These are phyloP conservation scores for Lycia hirtaria DNA, from an alignment of 2,888 invertebrate genomes.

Conservation along the genomic window DNA sequence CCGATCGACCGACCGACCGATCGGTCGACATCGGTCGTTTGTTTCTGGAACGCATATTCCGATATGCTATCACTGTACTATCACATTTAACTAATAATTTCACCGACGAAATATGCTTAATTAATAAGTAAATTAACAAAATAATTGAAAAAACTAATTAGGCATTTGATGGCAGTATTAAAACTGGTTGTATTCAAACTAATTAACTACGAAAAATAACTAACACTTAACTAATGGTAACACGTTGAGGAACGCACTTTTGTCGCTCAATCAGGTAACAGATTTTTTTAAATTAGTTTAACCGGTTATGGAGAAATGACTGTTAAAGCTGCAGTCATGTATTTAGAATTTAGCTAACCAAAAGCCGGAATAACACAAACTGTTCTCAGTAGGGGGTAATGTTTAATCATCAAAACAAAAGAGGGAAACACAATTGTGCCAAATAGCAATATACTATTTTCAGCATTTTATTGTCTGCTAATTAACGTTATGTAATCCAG, in stretches of 20 bases:
- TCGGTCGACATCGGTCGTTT: constrained; percentile 24
- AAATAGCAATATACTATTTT: constrained; percentile 2
- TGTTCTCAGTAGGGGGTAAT: neutral
- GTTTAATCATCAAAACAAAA: constrained; percentile 1
- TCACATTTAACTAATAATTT: constrained; percentile 83
- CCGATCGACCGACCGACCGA: constrained; percentile 19
- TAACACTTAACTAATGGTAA: constrained; percentile 84
- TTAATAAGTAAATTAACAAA: constrained; percentile 66
- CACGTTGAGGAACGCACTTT: constrained; percentile 81
- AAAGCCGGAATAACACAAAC: neutral
- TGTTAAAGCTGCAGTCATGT: constrained; percentile 16
- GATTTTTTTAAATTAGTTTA: constrained; percentile 54
- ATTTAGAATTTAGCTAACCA: constrained; percentile 13
- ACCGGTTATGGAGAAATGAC: constrained; percentile 17
- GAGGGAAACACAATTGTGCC: neutral
- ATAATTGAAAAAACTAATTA: constrained; percentile 77
- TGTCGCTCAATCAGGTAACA: constrained; percentile 82
- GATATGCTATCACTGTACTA: constrained; percentile 75
- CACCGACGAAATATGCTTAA: constrained; percentile 70
- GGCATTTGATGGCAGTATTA: constrained; percentile 85
- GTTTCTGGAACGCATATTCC: constrained; percentile 40
- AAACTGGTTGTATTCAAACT: constrained; percentile 81
- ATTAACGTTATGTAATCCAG: constrained; percentile 22
- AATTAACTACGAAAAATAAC: constrained; percentile 79
- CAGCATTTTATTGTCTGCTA: constrained; percentile 4